A percentile compares a stretch with the other conserved stretches of the same genome.
Conservation (phyloP, 2,888 invertebrate species). For the Choristoneura rosaceana region DNA sequence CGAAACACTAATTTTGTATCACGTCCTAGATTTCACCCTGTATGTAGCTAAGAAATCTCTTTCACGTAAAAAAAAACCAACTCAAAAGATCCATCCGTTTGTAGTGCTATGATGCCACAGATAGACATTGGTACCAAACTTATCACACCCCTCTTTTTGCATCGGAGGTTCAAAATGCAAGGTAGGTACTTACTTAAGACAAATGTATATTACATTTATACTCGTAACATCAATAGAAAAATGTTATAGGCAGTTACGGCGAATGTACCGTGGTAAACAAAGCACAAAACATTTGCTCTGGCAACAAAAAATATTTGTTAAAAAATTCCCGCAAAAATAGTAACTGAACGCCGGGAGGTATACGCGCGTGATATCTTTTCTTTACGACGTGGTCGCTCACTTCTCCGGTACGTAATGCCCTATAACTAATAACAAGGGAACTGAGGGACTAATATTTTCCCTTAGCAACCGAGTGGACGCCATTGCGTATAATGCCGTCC, state of each 20-base stretch:
- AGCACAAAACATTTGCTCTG: not conserved
- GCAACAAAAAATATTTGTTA: not conserved
- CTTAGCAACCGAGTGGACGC: conserved; percentile 3
- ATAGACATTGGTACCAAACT: no score
- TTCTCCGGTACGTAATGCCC: conserved; percentile 30
- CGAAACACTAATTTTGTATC: no score
- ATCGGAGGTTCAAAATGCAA: no score
- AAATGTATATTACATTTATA: not conserved
- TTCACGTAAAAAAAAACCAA: no score
- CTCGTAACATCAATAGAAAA: not conserved
- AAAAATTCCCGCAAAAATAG: conserved; percentile 8
- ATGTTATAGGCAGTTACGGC: not conserved
- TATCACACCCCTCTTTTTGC: no score
- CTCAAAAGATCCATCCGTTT: no score
- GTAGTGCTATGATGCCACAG: no score
- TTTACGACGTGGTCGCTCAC: conserved; percentile 36
- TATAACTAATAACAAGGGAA: conserved; percentile 35
- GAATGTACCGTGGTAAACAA: not conserved
- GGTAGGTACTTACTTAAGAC: not conserved
- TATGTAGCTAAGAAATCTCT: no score
- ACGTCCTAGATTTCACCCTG: no score
- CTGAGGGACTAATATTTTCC: conserved; percentile 31
- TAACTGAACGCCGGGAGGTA: not conserved
- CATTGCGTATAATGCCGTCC: conserved; percentile 33
- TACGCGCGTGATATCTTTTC: conserved; percentile 22